These are phyloP conservation scores for Cephus spinipes DNA, from an alignment of 2,888 invertebrate genomes.

Conservation along the genomic window DNA sequence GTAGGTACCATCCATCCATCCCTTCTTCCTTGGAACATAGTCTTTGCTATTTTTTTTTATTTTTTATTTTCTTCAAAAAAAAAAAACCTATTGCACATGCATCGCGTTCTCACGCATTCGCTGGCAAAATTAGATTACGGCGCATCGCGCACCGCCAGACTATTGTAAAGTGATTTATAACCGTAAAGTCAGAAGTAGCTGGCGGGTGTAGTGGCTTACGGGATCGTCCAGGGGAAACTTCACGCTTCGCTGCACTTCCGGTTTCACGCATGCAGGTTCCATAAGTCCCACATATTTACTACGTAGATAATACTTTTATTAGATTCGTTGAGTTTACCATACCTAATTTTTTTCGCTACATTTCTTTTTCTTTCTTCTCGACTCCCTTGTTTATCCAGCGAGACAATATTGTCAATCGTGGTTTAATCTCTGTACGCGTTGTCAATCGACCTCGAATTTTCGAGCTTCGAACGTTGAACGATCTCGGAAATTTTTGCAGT, in stretches of 20 bases:
- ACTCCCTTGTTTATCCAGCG: background rate
- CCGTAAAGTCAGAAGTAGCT: slow-evolving; percentile 1
- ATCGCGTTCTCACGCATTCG: background rate
- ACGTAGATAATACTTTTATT: background rate
- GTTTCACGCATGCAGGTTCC: slow-evolving; percentile 11
- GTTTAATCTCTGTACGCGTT: background rate
- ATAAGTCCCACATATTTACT: background rate
- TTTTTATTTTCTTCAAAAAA: background rate
- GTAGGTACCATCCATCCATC: background rate
- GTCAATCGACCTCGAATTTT: background rate
- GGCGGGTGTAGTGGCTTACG: background rate
- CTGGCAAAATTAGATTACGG: background rate
- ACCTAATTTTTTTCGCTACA: background rate
- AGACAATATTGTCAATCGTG: background rate
- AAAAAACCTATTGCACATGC: background rate
- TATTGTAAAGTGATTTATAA: slow-evolving; percentile 6
- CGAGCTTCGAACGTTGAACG: background rate
- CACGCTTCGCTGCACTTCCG: slow-evolving; percentile 21
- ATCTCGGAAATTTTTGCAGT: background rate
- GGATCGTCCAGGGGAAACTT: background rate
- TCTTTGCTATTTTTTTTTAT: background rate
- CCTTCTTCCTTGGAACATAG: background rate
- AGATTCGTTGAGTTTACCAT: background rate
- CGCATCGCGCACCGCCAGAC: background rate
- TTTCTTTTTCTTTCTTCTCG: too few relatives aligned